Conservation (phyloP, 2,113 vertebrate genomes). For the Mastomys coucha region DNA sequence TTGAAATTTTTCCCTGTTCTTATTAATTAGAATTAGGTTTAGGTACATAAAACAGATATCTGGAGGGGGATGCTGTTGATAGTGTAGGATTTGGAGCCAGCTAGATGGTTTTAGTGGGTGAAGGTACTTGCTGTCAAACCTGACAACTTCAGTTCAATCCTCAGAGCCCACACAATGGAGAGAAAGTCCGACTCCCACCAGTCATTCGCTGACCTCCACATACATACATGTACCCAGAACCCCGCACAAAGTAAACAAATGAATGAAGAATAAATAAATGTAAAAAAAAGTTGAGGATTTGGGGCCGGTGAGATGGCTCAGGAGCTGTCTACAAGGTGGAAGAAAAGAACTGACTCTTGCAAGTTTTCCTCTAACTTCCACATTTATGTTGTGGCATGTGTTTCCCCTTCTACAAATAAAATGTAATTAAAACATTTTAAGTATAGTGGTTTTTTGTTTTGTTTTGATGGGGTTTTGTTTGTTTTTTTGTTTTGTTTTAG, state of each 20-base stretch:
- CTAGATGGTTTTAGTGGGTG: background rate
- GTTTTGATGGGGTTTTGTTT: no score
- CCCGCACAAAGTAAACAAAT: background rate
- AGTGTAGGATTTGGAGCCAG: background rate
- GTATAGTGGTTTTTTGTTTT: background rate
- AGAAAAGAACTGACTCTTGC: background rate
- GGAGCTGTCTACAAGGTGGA: background rate
- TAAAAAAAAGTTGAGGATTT: background rate
- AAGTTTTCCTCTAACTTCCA: background rate
- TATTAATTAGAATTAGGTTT: slow-evolving; percentile 43
- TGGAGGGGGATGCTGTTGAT: background rate
- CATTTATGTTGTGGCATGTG: background rate
- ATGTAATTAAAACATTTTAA: background rate
- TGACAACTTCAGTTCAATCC: background rate
- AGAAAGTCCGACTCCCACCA: background rate
- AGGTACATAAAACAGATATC: slow-evolving; percentile 21
- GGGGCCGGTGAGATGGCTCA: background rate
- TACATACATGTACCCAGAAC: background rate
- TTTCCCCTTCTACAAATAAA: background rate
- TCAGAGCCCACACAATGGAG: background rate
- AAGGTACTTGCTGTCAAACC: background rate
- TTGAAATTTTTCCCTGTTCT: background rate
- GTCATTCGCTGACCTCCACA: background rate
- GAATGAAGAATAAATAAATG: background rate
- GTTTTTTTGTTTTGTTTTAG: background rate